These are phyloP conservation scores for Gymnocypris eckloni DNA, from an alignment of 2,797 vertebrate genomes.

Conservation along the genomic window DNA sequence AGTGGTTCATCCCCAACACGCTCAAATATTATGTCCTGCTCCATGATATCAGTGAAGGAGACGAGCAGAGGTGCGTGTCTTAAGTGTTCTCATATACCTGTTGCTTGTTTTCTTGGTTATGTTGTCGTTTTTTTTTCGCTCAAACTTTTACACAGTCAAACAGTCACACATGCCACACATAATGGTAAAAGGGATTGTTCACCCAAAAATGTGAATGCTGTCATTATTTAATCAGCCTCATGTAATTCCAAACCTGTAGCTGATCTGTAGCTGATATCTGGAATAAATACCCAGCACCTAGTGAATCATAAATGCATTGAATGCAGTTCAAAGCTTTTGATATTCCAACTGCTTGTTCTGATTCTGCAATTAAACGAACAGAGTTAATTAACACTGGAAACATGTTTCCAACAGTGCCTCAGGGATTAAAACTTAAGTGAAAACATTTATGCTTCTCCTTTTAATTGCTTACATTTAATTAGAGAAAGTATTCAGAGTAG, in stretches of 20 bases:
- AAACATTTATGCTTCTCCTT: constrained; percentile 15
- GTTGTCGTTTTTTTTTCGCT: neutral
- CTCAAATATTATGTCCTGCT: constrained; percentile 97
- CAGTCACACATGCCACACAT: neutral
- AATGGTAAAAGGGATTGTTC: neutral
- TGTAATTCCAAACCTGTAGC: neutral
- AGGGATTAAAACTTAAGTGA: neutral
- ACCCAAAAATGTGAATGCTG: neutral
- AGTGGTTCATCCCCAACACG: constrained; percentile 99
- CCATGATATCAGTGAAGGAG: constrained; percentile 90
- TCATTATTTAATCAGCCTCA: neutral
- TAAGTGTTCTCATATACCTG: neutral
- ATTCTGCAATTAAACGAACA: neutral
- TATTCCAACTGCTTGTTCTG: constrained; percentile 13
- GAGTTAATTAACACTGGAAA: constrained; percentile 1
- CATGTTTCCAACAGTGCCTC: neutral
- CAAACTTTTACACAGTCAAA: neutral
- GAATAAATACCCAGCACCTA: neutral
- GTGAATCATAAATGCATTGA: neutral
- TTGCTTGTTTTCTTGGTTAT: neutral
- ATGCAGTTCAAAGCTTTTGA: neutral
- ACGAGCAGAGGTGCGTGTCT: constrained; percentile 88
- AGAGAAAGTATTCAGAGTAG: neutral
- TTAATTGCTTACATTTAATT: neutral
- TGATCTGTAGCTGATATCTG: neutral